These are phyloP conservation scores for Leptinotarsa undecemlineata DNA, from an alignment of 1,140 invertebrate genomes.

Conservation along the genomic window DNA sequence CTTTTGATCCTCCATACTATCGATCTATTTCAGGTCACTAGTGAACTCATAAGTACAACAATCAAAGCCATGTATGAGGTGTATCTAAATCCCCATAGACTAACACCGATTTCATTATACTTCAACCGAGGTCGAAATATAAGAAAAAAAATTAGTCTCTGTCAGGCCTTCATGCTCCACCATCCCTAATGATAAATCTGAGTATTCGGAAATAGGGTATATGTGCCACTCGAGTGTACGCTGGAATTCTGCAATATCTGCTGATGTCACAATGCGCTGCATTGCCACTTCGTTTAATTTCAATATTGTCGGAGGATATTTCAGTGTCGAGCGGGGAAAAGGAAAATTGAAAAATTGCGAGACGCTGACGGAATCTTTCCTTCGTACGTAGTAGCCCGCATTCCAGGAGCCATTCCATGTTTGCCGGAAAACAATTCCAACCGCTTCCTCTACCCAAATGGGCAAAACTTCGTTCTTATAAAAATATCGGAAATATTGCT, in stretches of 20 bases:
- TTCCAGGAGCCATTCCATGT: not conserved
- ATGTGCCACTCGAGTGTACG: not conserved
- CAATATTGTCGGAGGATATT: slow-evolving; percentile 14
- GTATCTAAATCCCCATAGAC: too few relatives aligned
- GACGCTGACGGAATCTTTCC: not conserved
- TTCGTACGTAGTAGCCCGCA: not conserved
- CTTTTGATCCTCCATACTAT: too few relatives aligned
- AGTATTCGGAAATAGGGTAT: not conserved
- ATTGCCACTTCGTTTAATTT: slow-evolving; percentile 25
- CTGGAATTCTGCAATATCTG: slow-evolving; percentile 15
- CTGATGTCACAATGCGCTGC: slow-evolving; percentile 21
- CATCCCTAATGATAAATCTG: too few relatives aligned
- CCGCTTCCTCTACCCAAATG: not conserved
- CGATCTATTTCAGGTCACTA: too few relatives aligned
- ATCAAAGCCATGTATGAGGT: too few relatives aligned
- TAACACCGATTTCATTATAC: too few relatives aligned
- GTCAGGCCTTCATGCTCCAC: too few relatives aligned
- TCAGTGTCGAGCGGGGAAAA: slow-evolving; percentile 5
- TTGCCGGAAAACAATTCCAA: slow-evolving; percentile 5
- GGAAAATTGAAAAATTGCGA: slow-evolving; percentile 20
- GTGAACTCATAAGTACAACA: too few relatives aligned
- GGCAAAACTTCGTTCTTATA: not conserved
- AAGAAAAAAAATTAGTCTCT: too few relatives aligned
- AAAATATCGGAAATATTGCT: too few relatives aligned
- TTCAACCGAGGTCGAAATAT: too few relatives aligned